Evolutionary conservation across 1,140 invertebrate species (phyloP).

Genomic region (Sinella curviseta): DNA sequence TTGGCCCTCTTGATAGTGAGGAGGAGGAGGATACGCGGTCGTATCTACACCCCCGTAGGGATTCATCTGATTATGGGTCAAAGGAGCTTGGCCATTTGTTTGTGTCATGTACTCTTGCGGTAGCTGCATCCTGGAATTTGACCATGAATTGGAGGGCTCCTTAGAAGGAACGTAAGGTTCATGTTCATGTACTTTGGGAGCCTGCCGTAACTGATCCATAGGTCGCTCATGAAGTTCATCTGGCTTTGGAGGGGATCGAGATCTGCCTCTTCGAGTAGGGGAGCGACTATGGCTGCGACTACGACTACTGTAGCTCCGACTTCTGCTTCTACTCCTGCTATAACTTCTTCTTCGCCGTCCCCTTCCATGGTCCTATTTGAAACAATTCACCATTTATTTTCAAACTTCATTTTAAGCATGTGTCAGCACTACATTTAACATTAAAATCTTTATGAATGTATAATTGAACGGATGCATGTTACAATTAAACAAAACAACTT

Average conservation of each 20-base stretch:
- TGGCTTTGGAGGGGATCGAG: background rate
- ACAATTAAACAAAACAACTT: constrained; percentile 11
- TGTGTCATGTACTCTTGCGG: background rate
- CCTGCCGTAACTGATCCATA: background rate
- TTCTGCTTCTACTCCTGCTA: constrained; percentile 29
- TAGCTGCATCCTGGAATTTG: background rate
- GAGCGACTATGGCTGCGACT: background rate
- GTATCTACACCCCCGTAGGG: background rate
- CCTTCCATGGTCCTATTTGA: constrained; percentile 20
- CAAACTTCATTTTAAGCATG: background rate
- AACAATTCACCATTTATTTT: background rate
- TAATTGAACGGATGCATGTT: background rate
- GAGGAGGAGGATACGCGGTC: background rate
- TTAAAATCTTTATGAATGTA: background rate
- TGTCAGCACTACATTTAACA: background rate
- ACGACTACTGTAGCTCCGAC: constrained; percentile 3
- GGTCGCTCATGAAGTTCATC: background rate
- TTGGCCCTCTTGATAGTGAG: background rate
- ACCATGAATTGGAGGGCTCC: background rate
- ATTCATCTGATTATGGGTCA: background rate
- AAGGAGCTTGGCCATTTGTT: background rate
- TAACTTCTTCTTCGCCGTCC: constrained; percentile 39
- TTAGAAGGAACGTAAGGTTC: constrained; percentile 2
- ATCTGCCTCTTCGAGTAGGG: background rate
- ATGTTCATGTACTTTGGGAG: background rate